Evolutionary conservation across 2,888 invertebrate species (phyloP), one percentile per base, ranked within the genome.

Genomic region (Polymixis lichenea): DNA sequence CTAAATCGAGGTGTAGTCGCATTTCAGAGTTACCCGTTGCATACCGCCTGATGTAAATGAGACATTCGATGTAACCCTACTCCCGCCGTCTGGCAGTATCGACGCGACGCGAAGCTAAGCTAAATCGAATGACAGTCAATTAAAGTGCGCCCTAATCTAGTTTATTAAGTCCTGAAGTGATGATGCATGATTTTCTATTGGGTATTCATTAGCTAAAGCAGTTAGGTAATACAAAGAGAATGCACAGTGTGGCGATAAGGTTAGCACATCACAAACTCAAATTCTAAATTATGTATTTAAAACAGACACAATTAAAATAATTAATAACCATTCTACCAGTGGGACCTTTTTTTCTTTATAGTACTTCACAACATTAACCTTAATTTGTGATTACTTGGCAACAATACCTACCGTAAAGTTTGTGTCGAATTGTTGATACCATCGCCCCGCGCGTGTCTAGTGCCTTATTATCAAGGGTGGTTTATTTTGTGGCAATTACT

Each of bases 121-220:
- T 55, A 60, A 78, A 83, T 83, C 38, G 69, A 78, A 72, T 69
- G 32, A 61, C 65, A 72, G 66, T 78, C 79, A 53, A 71, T 68
- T 71, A 62, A 65, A 67, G 25, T 43, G 64, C 32, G 60, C 46
- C 17, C 28, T 46, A 8, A 58, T 69, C 6, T 53, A 32, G 46
- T 43, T 38, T 51, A 62, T 55, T 51, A 25, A 51, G 19, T 56
- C 28, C 3, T 43, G 25, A 32, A 78, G 4, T 43, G 11, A 77
- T 53, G 15, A 28, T 17, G 60, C 19, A 58, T 13, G 13, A 61
- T 43, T 55, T 28, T 43, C 9, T 60, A 8, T 62, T 32, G 3
- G 17, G 25, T 53, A 11, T 46, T 55, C 7, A 38, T 49, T 56
- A 77, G 9, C 1, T 38, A 22, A 22, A 5, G 22, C 17, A 17